A percentile compares a stretch with the other conserved stretches of the same genome.
Conservation (phyloP, 2,888 invertebrate species). For the Plebejus anna region DNA sequence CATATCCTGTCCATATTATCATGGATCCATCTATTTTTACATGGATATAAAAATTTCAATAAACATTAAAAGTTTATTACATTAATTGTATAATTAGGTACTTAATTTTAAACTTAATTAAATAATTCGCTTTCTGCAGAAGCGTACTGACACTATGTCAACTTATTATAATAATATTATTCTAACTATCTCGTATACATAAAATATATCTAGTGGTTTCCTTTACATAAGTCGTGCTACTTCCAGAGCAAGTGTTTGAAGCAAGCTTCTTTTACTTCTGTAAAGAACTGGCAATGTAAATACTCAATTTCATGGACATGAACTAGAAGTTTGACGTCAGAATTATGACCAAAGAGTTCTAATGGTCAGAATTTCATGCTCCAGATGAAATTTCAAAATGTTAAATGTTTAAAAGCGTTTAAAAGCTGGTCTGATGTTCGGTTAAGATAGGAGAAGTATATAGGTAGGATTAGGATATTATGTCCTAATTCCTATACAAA, state of each 20-base stretch:
- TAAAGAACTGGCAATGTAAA: background rate
- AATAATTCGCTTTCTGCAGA: background rate
- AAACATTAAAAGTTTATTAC: background rate
- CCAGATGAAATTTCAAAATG: background rate
- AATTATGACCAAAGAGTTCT: background rate
- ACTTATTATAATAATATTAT: background rate
- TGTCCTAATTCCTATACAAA: background rate
- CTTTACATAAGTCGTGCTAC: background rate
- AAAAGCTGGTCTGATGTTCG: too few relatives aligned
- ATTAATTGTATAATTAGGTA: background rate
- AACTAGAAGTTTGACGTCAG: background rate
- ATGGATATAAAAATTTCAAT: background rate
- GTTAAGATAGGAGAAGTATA: background rate
- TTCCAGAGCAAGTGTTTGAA: background rate
- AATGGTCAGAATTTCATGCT: background rate
- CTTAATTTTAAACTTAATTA: background rate
- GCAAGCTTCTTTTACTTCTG: background rate
- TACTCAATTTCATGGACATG: background rate
- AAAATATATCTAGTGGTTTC: background rate
- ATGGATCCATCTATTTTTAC: background rate
- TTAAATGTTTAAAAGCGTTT: background rate
- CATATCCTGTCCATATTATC: background rate
- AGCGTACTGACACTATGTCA: background rate
- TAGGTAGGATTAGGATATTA: background rate
- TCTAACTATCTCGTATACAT: constrained; percentile 10